Evolutionary conservation across 2,113 vertebrate genomes (phyloP).

Genomic region (Vulpes lagopus): DNA sequence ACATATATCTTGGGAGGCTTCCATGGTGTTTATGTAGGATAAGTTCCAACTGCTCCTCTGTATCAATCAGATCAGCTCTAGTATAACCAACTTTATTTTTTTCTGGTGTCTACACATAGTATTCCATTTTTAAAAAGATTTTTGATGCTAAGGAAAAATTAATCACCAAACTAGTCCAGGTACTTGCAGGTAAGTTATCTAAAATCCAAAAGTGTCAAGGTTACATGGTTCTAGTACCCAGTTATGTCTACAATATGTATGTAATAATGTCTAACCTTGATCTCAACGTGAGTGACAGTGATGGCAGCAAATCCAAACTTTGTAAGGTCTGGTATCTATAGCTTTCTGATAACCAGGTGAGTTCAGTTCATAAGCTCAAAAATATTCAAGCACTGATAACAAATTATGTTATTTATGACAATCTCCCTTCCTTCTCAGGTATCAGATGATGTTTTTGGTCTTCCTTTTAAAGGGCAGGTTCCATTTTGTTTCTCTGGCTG

Average conservation of each 20-base stretch:
- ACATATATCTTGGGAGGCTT: background rate
- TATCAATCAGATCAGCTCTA: background rate
- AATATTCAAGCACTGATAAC: background rate
- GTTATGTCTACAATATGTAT: background rate
- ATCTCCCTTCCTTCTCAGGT: background rate
- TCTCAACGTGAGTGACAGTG: background rate
- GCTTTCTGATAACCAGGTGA: background rate
- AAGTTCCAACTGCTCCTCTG: background rate
- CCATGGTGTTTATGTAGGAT: background rate
- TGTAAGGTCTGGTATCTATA: background rate
- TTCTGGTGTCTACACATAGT: background rate
- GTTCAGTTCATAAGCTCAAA: background rate
- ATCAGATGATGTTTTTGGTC: background rate
- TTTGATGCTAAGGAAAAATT: background rate
- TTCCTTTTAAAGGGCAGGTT: background rate
- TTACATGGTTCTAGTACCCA: background rate
- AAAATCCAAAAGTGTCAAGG: background rate
- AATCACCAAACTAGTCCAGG: background rate
- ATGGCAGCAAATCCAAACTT: background rate
- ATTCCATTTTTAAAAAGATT: background rate
- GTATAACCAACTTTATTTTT: background rate
- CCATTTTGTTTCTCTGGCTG: background rate
- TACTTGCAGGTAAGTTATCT: background rate
- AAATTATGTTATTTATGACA: background rate
- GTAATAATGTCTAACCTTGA: background rate